Evolutionary conservation across 2,113 vertebrate species (phyloP), one percentile per base, ranked within the genome.

Genomic region (Campylorhamphus procurvoides): DNA sequence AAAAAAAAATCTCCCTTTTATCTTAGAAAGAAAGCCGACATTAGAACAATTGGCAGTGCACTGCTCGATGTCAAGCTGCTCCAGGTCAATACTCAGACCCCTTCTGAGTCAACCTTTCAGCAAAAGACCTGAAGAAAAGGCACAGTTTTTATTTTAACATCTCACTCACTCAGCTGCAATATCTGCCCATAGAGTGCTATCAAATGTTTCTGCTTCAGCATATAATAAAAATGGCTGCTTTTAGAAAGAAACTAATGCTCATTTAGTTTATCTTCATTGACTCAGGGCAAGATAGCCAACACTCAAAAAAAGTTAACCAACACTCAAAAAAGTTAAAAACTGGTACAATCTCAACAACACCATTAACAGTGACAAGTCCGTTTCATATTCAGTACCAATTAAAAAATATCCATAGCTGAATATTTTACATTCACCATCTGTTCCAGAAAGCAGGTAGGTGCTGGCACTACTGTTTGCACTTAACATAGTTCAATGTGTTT

Each of bases 21-120:
- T 90, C 49, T 72, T 33, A 62, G 37, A 28, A 86, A 93, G 73
- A 84, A 93, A 87, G 90, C 60, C 53, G 73, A 75, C 53, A 22
- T 87, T 68, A 78, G 80, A 96, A 84, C 85, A 93, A 95, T 31
- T 72, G 92, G 52, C 56, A 80, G 68, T 29, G 6, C n/a, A 42
- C 56, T 68, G 49, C 79, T 94, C 33, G 0, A 82, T 78, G 66
- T 93, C 94, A 95, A 89, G 64, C 68, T 1, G 18, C 90, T 93
- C 62, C 76, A 87, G 94, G 93, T 96, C 96, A 94, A 80, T 68
- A 86, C 18, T 71, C 55, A 64, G 37, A 74, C 60, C 55, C 28
- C 49, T 94, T 94, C 47, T n/a, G n/a, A 92, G 69, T 35, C 80
- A 94, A 44, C 46, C 68, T 87, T 92, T 72, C 33, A 2, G 76